Evolutionary conservation across 2,113 vertebrate genomes (phyloP), one percentile per base, ranked within the genome.

Genomic region (Narcine bancroftii): DNA sequence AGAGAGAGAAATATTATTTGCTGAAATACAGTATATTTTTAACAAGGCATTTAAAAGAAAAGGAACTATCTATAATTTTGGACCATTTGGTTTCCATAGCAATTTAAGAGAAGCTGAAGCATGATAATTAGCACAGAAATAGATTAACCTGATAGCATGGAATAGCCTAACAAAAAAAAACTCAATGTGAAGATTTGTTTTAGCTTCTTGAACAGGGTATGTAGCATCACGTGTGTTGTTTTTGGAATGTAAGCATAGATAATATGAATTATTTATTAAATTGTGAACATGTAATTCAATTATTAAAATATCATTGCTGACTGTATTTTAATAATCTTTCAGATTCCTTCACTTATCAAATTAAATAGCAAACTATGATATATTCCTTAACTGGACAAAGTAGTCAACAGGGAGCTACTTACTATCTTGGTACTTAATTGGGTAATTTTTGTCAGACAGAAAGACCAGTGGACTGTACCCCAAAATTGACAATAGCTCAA

Each of bases 21-120:
- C 33, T 87, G 36, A 87, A 63, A 19, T 39, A n/a, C n/a, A n/a
- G n/a, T n/a, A 5, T 87, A n/a, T n/a, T 7, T 60, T 87, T 87
- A 60, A 87, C 4, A n/a, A 60, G 26, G n/a, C n/a, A 87, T 60
- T 60, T 10, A 24, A 87, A n/a, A 87, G 36, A 56, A 83, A 0
- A 11, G 60, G 53, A 39, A 60, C n/a, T 6, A 1, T 2, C 10
- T 87, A 1, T 21, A 87, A 87, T 87, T 87, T 87, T 39, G 53
- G 33, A 60, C 42, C 63, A 69, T 36, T 66, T 87, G 81, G 89
- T 91, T 91, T 91, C 65, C 89, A 91, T 91, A 65, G 89, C 65
- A 91, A 91, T 91, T 91, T 66, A 91, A 69, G 26, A 42, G 65
- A 15, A 69, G 89, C 17, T 69, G 89, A 69, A 69, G 26, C 39